Evolutionary conservation across 2,888 invertebrate species (phyloP).

Genomic region (Microplitis manilae): DNA sequence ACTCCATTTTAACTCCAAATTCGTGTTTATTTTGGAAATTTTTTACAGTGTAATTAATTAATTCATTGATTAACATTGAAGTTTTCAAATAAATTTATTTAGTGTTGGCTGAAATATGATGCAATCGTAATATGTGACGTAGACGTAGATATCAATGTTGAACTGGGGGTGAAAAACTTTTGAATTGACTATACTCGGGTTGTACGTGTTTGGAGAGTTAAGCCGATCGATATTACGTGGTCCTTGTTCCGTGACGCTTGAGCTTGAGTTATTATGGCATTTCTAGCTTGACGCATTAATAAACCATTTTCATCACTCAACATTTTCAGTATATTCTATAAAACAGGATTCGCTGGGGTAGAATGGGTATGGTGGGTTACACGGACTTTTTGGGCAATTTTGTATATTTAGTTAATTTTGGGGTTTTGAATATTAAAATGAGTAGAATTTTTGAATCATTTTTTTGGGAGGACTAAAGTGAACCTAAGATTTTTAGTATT

Average conservation of each 20-base stretch:
- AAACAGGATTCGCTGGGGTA: not conserved
- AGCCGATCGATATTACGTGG: constrained; percentile 65
- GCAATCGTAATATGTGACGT: no score
- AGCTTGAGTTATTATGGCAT: constrained; percentile 56
- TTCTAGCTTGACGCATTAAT: constrained; percentile 53
- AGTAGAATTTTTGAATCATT: no score
- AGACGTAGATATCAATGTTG: not conserved
- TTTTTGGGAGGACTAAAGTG: no score
- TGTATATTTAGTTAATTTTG: no score
- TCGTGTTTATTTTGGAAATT: no score
- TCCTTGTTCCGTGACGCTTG: constrained; percentile 54
- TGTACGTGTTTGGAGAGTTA: constrained; percentile 34
- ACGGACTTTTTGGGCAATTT: not conserved
- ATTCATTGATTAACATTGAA: no score
- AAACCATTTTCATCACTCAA: constrained; percentile 25
- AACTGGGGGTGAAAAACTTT: constrained; percentile 12
- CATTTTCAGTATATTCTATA: not conserved
- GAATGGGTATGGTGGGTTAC: not conserved
- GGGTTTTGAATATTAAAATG: no score
- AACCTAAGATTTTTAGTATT: no score
- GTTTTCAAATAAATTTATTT: no score
- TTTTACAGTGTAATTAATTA: no score
- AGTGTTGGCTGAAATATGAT: no score
- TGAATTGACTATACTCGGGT: not conserved
- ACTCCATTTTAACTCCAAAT: no score